Evolutionary conservation across 2,888 invertebrate genomes (phyloP).

Genomic region (Melikaiella ostensackeni): DNA sequence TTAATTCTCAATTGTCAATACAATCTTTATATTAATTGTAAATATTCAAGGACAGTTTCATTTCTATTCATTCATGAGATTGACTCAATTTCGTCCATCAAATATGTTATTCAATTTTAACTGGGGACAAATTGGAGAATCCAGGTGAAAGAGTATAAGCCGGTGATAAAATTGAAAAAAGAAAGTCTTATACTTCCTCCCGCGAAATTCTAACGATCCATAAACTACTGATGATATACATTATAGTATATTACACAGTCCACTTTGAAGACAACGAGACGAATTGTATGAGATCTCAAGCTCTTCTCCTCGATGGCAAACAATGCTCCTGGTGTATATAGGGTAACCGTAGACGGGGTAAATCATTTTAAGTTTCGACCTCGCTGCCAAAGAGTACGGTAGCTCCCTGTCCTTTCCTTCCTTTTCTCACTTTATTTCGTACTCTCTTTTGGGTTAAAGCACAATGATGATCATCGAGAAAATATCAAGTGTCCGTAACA

Average conservation of each 20-base stretch:
- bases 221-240: background rate
- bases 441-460: conserved; percentile 38
- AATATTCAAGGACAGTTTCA: too few species aligned
- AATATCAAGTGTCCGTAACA: conserved; percentile 76
- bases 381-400: conserved; percentile 47
- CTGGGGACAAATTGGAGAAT: background rate
- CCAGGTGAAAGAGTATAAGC: background rate
- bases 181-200: background rate
- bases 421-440: conserved; percentile 17
- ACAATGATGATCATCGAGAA: conserved; percentile 76
- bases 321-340: conserved; percentile 46
- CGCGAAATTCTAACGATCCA: background rate
- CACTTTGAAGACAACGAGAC: conserved; percentile 44
- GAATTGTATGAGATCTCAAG: conserved; percentile 46
- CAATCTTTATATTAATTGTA: too few species aligned
- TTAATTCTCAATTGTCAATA: too few species aligned
- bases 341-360: conserved; percentile 70
- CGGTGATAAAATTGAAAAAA: background rate
- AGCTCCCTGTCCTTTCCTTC: conserved; percentile 43
- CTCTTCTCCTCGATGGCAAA: conserved; percentile 35
- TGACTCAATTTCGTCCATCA: background rate
- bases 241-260: background rate
- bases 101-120: background rate
- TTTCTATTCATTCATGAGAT: too few species aligned
- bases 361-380: conserved; percentile 61